Percentiles rank a stretch among this genome's conserved stretches.
Evolutionary conservation across 2,113 vertebrate species (phyloP).

Genomic region (Bombycilla garrulus): DNA sequence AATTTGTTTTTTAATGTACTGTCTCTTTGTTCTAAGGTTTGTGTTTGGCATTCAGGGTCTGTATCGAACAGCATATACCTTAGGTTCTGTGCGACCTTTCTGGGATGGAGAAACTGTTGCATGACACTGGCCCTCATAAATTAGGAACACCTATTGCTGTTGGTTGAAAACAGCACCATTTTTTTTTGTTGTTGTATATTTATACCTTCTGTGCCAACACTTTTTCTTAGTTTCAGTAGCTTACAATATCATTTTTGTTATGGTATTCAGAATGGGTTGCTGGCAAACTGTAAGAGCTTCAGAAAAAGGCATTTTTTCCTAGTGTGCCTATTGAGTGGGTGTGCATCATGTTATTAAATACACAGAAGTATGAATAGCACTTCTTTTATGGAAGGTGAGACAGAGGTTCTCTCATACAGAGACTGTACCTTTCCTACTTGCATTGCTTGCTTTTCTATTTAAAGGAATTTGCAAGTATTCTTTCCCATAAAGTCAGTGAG

Average conservation of each 20-base stretch:
- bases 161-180: not conserved
- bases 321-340: not conserved
- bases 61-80: not conserved
- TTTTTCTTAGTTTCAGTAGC: not conserved
- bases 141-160: not conserved
- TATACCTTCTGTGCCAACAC: not conserved
- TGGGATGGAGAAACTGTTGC: not conserved
- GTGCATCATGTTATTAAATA: not conserved
- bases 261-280: not conserved
- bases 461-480: not conserved
- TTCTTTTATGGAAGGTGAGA: not conserved
- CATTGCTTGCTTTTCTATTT: not conserved
- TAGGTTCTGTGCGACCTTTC: not conserved
- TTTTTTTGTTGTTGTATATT: not conserved
- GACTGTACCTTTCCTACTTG: not conserved
- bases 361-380: not conserved
- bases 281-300: not conserved
- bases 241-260: not conserved
- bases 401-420: not conserved
- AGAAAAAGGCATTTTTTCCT: not conserved
- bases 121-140: not conserved
- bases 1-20: not conserved
- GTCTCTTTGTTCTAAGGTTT: accelerated
- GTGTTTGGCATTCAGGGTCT: not conserved
- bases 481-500: accelerated